Percentiles rank a stretch among this genome's conserved stretches.
phyloP scores from a whole-genome alignment of 2,888 invertebrate genomes.

The Drosophila paracracens region DNA sequence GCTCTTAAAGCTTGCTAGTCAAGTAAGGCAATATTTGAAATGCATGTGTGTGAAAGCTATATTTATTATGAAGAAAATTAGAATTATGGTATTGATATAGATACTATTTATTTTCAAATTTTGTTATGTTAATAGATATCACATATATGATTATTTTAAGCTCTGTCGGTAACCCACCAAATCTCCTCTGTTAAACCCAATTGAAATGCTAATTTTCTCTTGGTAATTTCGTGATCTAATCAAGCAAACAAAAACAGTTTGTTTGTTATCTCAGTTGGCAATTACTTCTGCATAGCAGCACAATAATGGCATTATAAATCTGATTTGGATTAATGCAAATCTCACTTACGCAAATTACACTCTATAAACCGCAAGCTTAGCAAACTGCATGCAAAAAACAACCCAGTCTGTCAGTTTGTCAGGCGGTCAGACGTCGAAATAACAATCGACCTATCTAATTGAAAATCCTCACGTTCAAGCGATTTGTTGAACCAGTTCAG shows the following conservation, averaged over 20 bases:
- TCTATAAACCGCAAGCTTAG: constrained; percentile 64
- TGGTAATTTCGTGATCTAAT: constrained; percentile 19
- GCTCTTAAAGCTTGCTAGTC: constrained; percentile 24
- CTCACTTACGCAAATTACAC: constrained; percentile 73
- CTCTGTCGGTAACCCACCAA: background rate
- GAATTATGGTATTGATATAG: background rate
- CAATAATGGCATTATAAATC: constrained; percentile 50
- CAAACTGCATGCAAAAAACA: constrained; percentile 39
- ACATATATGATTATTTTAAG: background rate
- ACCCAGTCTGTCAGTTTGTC: constrained; percentile 22
- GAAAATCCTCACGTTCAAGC: constrained; percentile 70
- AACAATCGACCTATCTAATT: constrained; percentile 68
- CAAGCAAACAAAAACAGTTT: constrained; percentile 17
- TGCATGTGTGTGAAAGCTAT: constrained; percentile 23
- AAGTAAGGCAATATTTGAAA: constrained; percentile 10
- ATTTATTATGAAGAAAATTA: background rate
- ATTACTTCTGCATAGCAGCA: constrained; percentile 61
- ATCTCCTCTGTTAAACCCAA: background rate
- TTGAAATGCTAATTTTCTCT: constrained; percentile 26
- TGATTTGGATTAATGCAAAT: constrained; percentile 73
- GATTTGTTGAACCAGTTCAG: constrained; percentile 50
- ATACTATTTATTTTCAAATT: background rate
- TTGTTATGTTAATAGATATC: background rate
- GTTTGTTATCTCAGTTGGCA: constrained; percentile 63
- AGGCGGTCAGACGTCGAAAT: constrained; percentile 26